Evolutionary conservation across 1,140 invertebrate species (phyloP).

Genomic region (Drosophila tani): DNA sequence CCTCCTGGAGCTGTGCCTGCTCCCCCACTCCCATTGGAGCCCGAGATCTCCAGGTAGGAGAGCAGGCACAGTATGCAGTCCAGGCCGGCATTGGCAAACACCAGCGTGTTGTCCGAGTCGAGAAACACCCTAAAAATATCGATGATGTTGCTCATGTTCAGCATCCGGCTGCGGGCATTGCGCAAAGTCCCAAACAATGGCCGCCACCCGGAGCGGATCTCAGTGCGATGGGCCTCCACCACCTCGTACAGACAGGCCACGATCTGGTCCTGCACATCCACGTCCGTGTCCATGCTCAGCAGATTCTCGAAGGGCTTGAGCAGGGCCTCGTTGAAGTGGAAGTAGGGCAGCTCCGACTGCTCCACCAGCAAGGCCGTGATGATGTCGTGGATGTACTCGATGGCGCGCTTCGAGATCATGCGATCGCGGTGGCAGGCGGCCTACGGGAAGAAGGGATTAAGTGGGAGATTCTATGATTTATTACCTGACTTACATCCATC

Average conservation of each 20-base stretch:
- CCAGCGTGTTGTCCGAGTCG: slow-evolving; percentile 95
- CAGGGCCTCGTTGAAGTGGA: slow-evolving; percentile 97
- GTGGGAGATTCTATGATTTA: neutral
- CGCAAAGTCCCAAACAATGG: slow-evolving; percentile 95
- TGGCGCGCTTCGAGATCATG: slow-evolving; percentile 95
- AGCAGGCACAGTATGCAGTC: slow-evolving; percentile 96
- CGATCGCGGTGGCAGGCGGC: slow-evolving; percentile 96
- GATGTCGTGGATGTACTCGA: slow-evolving; percentile 96
- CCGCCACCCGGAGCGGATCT: slow-evolving; percentile 97
- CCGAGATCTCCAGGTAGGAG: slow-evolving; percentile 85
- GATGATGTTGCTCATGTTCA: slow-evolving; percentile 90
- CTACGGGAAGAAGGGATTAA: slow-evolving; percentile 79
- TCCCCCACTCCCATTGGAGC: slow-evolving; percentile 76
- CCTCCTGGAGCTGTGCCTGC: slow-evolving; percentile 78
- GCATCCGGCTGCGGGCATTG: slow-evolving; percentile 89
- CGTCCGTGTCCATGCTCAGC: slow-evolving; percentile 95
- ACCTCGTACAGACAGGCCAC: slow-evolving; percentile 97
- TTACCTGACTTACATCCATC: slow-evolving; percentile 90
- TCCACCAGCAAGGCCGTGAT: slow-evolving; percentile 95
- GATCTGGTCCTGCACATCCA: slow-evolving; percentile 95
- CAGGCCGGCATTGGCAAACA: slow-evolving; percentile 96
- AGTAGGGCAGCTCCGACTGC: slow-evolving; percentile 95
- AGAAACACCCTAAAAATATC: slow-evolving; percentile 97
- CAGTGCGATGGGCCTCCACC: slow-evolving; percentile 95
- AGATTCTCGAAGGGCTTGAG: slow-evolving; percentile 98